Percentiles rank a stretch among this genome's conserved stretches.
phyloP scores from a whole-genome alignment of 2,113 vertebrate genomes.

The Mohoua ochrocephala region DNA sequence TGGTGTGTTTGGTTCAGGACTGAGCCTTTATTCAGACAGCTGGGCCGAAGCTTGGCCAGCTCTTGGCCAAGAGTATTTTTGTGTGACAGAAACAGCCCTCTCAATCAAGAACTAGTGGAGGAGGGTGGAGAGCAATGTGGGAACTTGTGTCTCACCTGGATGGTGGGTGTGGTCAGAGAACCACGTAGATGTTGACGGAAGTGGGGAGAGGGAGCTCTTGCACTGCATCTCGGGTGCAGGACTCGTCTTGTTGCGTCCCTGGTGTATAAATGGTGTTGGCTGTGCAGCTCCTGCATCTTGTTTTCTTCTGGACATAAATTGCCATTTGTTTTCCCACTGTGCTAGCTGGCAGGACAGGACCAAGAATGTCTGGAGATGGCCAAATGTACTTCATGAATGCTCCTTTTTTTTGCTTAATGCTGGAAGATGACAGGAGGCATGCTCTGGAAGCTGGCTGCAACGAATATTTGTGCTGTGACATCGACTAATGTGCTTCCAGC shows the following conservation, averaged over 20 bases:
- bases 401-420: not conserved
- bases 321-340: not conserved
- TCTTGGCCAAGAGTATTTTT: not conserved
- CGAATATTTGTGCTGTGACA: not conserved
- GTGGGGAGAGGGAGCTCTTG: not conserved
- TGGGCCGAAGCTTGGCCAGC: not conserved
- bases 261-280: not conserved
- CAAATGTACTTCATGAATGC: not conserved
- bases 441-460: not conserved
- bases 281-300: not conserved
- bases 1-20: not conserved
- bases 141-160: not conserved
- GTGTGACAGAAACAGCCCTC: not conserved
- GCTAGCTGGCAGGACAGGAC: not conserved
- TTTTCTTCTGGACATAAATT: not conserved
- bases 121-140: not conserved
- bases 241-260: rapidly evolving
- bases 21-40: not conserved
- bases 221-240: rapidly evolving
- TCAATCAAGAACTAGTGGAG: not conserved
- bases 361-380: not conserved
- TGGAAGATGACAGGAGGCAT: not conserved
- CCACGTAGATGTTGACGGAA: not conserved
- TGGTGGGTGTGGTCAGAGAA: rapidly evolving
- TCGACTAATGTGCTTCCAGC: not conserved